These are phyloP conservation scores for Aleiodes sp. DNA, from an alignment of 1,140 invertebrate species.

Conservation along the genomic window DNA sequence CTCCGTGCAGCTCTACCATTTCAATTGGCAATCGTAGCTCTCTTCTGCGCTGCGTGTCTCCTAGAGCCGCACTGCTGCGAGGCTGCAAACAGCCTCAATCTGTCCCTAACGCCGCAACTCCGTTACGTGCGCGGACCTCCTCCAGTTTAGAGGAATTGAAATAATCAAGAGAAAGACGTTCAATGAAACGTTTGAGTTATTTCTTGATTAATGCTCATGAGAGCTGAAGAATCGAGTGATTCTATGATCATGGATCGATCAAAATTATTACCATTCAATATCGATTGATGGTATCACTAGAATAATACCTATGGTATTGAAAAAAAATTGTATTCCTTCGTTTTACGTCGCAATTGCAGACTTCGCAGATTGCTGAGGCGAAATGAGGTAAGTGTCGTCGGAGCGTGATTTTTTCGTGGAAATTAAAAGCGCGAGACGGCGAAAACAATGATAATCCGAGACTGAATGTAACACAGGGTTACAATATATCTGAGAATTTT, in stretches of 20 bases:
- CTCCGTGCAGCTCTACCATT: conserved; percentile 81
- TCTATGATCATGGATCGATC: background rate
- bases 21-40: conserved; percentile 82
- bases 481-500: background rate
- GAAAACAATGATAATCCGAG: conserved; percentile 13
- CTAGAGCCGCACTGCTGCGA: conserved; percentile 87
- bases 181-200: background rate
- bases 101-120: conserved; percentile 84
- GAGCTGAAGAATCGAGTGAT: background rate
- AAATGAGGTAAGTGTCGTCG: background rate
- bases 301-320: background rate
- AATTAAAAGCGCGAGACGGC: too few relatives aligned
- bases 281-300: background rate
- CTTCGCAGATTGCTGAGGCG: background rate
- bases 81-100: conserved; percentile 81
- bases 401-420: too few relatives aligned
- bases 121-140: conserved; percentile 87
- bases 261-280: background rate
- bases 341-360: background rate
- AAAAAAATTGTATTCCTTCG: background rate
- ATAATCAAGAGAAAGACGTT: background rate
- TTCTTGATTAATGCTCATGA: background rate
- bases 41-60: conserved; percentile 83
- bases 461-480: conserved; percentile 26
- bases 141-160: conserved; percentile 73